Base-by-base conservation (phyloP, 2,888 invertebrate species). In the Scaptomyza tumidula region DNA sequence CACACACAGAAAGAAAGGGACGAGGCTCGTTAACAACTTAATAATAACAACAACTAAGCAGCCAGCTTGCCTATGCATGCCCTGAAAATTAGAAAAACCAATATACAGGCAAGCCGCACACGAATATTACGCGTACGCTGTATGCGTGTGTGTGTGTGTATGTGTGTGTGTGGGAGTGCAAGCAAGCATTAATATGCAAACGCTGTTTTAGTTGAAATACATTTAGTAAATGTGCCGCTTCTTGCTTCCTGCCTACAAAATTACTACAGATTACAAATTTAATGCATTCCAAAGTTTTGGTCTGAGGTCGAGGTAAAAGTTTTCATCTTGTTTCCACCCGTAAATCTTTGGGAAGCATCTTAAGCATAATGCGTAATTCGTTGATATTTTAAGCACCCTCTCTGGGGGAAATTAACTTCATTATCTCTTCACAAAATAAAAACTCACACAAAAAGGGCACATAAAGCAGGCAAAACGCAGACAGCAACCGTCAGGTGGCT, bases 221-320 rank as follows among this genome's bases (percentile, higher is more conserved):
- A 63, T 83, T 82, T 59, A 60, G 56, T 66, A 63, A 80, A 86
- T 82, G 86, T 78, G 64, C 58, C 60, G 52, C 46, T 54, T 50
- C 55, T 44, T 60, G 35, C 29, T 60, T 44, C 58, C 68, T 66
- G 56, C 54, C 33, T 11, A 29, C 39, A 33, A 56, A 77, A 59
- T 63, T 66, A 70, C 65, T 57, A 67, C 70, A 74, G 87, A 86
- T 88, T 84, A 86, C 78, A 59, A 72, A 78, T 75, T 75, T 78
- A 84, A 84, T 84, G 87, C 87, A 69, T 88, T 74, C 71, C 72
- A 69, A 83, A 87, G 71, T 78, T 87, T 75, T 85, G 14, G 35
- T 19, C n/a, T 14, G 33, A 44, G 55, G 52, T 48, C 46, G 63
- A 54, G 50, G 44, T 6, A 33, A 69, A 86, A 80, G 43, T 71